Evolutionary conservation across 2,888 invertebrate species (phyloP).

Genomic region (Brachyptera risi): DNA sequence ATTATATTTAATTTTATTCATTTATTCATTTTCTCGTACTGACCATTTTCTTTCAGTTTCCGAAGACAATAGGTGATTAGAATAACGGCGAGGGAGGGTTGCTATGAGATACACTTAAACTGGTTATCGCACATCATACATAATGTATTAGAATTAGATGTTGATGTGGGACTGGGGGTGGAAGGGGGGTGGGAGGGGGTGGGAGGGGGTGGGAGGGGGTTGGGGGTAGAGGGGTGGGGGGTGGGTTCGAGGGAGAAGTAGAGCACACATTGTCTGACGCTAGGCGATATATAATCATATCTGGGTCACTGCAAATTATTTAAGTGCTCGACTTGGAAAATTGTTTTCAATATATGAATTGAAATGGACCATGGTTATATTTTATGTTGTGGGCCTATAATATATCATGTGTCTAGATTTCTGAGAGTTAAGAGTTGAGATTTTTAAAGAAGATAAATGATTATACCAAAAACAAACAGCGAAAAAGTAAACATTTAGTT

Average conservation of each 20-base stretch:
- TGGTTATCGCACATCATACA: background rate
- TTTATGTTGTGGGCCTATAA: too few species aligned
- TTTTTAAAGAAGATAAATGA: too few species aligned
- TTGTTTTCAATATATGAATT: too few species aligned
- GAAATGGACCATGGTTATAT: too few species aligned
- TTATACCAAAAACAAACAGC: too few species aligned
- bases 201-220: background rate
- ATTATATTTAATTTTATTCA: constrained; percentile 10
- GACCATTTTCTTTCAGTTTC: constrained; percentile 5
- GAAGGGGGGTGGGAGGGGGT: background rate
- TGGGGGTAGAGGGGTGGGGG: background rate
- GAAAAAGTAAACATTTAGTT: too few species aligned
- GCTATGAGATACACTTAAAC: constrained; percentile 11
- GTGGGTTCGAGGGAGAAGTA: background rate
- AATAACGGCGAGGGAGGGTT: background rate
- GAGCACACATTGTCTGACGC: background rate
- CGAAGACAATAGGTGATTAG: background rate
- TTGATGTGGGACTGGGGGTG: too few species aligned
- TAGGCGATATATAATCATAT: background rate
- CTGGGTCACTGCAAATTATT: constrained; percentile 2
- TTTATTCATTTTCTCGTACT: constrained; percentile 2
- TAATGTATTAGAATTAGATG: constrained; percentile 20
- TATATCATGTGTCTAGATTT: too few species aligned
- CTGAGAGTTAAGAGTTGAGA: too few species aligned
- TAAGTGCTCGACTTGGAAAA: background rate